A percentile compares a stretch with the other conserved stretches of the same genome.
phyloP scores from a whole-genome alignment of 2,113 vertebrate species.

The Perca flavescens region DNA sequence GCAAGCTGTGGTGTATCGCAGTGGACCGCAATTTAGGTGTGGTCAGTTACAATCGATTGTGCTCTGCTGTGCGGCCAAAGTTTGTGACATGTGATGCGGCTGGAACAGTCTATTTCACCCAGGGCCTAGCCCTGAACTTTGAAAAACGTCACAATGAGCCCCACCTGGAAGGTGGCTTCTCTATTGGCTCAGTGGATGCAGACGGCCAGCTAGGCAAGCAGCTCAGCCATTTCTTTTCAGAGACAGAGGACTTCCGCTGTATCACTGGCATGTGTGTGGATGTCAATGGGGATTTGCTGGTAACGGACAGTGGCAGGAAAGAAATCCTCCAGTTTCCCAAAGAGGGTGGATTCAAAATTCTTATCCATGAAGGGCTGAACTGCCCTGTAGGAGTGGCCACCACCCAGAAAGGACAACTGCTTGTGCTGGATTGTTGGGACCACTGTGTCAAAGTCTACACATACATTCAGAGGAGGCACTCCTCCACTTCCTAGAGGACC shows the following conservation, averaged over 20 bases:
- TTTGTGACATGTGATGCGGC: conserved; percentile 95
- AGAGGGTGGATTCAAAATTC: conserved; percentile 92
- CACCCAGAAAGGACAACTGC: conserved; percentile 95
- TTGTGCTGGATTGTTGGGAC: conserved; percentile 98
- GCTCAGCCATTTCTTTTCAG: conserved; percentile 97
- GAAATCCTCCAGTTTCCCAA: conserved; percentile 97
- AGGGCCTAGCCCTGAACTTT: conserved; percentile 94
- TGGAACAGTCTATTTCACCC: conserved; percentile 96
- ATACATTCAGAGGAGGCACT: conserved; percentile 91
- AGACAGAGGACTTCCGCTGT: conserved; percentile 96
- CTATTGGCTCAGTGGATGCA: conserved; percentile 92
- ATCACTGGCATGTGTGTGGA: conserved; percentile 99
- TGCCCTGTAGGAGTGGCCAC: conserved; percentile 94
- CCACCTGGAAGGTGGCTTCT: conserved; percentile 96
- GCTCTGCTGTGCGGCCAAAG: conserved; percentile 94
- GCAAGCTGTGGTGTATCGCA: conserved; percentile 95
- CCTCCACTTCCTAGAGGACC: conserved; percentile 79
- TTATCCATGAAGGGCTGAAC: conserved; percentile 93
- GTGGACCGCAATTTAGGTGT: conserved; percentile 93
- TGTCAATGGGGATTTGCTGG: conserved; percentile 92
- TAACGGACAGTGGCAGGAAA: conserved; percentile 95
- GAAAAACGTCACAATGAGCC: conserved; percentile 96
- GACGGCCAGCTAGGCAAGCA: conserved; percentile 96
- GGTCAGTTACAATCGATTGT: conserved; percentile 93
- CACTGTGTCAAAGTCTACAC: conserved; percentile 98